A percentile compares a stretch with the other conserved stretches of the same genome.
These are phyloP conservation scores for Nephrotoma appendiculata DNA, from an alignment of 2,888 invertebrate genomes.

Conservation along the genomic window DNA sequence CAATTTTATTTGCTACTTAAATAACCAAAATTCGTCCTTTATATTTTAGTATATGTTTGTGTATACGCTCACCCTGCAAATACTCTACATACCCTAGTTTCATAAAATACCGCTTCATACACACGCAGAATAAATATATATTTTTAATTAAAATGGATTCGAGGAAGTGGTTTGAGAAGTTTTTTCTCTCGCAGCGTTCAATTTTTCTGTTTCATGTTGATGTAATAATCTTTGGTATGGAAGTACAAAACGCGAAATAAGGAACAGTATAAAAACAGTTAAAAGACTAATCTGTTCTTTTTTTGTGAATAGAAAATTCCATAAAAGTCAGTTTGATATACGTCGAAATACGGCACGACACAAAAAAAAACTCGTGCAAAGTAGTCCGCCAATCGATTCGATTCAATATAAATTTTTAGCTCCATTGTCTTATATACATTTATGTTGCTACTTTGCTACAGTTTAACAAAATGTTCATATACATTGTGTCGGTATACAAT, in stretches of 20 bases:
- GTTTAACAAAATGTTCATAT: too few relatives aligned
- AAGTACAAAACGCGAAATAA: not conserved
- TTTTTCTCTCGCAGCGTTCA: not conserved
- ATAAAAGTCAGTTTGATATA: not conserved
- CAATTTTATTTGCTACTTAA: too few relatives aligned
- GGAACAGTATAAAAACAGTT: not conserved
- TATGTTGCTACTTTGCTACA: too few relatives aligned
- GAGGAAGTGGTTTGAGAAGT: not conserved
- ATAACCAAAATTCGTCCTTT: too few relatives aligned
- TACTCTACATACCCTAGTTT: too few relatives aligned
- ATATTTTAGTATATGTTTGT: too few relatives aligned
- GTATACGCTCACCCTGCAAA: too few relatives aligned
- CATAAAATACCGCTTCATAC: too few relatives aligned
- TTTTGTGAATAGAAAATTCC: not conserved
- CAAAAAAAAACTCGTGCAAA: not conserved
- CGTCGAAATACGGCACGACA: not conserved
- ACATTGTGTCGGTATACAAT: not conserved
- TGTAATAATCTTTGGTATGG: not conserved
- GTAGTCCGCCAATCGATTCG: not conserved
- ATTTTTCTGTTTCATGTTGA: not conserved
- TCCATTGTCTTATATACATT: not conserved
- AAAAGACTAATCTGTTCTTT: not conserved
- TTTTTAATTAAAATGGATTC: not conserved
- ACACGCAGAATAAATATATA: not conserved
- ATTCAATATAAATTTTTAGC: not conserved